Evolutionary conservation across 2,797 vertebrate species (phyloP), one percentile per base, ranked within the genome.

Genomic region (Takifugu rubripes): DNA sequence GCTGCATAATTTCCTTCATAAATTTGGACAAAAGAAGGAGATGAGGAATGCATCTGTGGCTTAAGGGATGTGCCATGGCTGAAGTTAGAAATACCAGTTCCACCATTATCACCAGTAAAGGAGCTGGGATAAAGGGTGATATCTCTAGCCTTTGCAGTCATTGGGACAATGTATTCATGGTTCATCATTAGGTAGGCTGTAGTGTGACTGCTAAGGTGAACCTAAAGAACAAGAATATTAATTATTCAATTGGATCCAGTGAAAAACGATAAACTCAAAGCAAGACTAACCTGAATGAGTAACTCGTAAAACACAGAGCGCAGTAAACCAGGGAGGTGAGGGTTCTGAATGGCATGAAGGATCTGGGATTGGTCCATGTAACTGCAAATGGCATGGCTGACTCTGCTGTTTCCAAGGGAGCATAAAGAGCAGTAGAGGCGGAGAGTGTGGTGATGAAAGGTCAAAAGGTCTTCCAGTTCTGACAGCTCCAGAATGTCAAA

Each of bases 401-500:
- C 94, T 27, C 93, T 89, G 47, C 93, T 92, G 86, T 98, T 98
- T 55, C 94, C 96, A 43, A 95, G 91, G 27, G 94, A 90, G 60
- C 94, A 97, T 24, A 98, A 91, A 0, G 95, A 93, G 4, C 92
- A 95, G 88, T 98, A 98, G 27, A 98, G 89, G 11, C 93, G 90
- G 44, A 98, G 93, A 1, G 95, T 96, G 72, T 94, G 93, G 54
- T 91, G 91, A 74, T 98, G 94, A 81, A 98, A 98, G 54, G 89
- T 92, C 58, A 95, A 83, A 67, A 98, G 83, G 65, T 94, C 93
- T 17, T 91, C 87, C 45, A 91, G 90, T 82, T 98, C 96, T 0
- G 93, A 94, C 72, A 98, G 73, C 75, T 98, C 96, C 70, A 96
- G 85, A 84, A 98, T 96, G 88, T 98, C 95, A 58, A 98, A 87